Base-by-base conservation (phyloP, 2,888 invertebrate species). In the Hipparchia sbordonii region DNA sequence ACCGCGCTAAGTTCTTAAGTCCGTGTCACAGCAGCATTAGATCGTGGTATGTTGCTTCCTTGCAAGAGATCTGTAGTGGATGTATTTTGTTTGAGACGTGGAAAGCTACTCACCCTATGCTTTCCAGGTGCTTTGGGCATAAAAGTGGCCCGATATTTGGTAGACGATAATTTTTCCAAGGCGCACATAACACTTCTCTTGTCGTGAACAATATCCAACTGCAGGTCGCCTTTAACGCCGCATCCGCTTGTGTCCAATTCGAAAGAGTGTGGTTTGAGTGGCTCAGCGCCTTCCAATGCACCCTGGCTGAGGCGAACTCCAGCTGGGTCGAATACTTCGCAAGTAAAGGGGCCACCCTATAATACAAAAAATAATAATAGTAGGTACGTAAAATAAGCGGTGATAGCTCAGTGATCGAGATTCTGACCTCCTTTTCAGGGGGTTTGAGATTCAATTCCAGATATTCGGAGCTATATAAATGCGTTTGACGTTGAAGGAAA, bases 311-410 rank as follows among this genome's bases (percentile, higher is more conserved):
- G 96, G 74, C 97, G 96, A 9, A 99, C 97, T 39, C 98, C 97
- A 60, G 97, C 96, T 0, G 99, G 98, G 89, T 99, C 98, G 84
- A 98, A 99, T 0, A 99, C 98, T 82, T 98, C 97, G 86, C 99
- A 98, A 0, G 97, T 97, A 88, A 99, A 99, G 1, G 99, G 99
- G 23, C 98, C 98, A 72, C 99, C 99, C 94, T 97, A 93, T 45
- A 81, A 78, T 67, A 56, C 10, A 62, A 6, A 39, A 39, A 39
- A n/a, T n/a, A n/a, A n/a, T n/a, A 39, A 39, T 39, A 4, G 2
- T 39, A 39, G 5, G 5, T 1, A 39, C 1, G 39, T 6, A 12
- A 54, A 6, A 3, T 1, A 23, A 23, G 23, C 23, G 23, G 23
- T 23, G 23, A 23, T 23, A 23, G 23, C 23, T 23, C 1, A 23